Percentiles rank a stretch among this genome's conserved stretches.
Conservation (phyloP, 2,797 vertebrate genomes). For the Nyctibius grandis region DNA sequence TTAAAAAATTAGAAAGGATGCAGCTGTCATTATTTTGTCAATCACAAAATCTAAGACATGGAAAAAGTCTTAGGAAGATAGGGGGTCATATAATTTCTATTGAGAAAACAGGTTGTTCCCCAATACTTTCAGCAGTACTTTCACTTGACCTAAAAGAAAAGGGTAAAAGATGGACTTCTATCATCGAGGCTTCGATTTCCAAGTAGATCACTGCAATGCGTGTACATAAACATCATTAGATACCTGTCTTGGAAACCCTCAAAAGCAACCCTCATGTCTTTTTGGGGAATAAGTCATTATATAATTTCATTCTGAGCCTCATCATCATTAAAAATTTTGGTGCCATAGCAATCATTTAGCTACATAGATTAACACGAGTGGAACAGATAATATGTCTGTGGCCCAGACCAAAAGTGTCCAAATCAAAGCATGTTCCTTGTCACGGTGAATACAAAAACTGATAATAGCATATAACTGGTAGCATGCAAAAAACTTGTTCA, state of each 20-base stretch:
- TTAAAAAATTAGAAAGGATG: constrained; percentile 39
- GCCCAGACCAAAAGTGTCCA: background rate
- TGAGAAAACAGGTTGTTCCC: background rate
- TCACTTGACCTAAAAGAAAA: background rate
- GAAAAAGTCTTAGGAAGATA: background rate
- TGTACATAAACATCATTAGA: background rate
- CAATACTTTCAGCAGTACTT: background rate
- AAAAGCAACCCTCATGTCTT: background rate
- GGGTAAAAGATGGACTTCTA: background rate
- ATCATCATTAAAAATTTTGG: background rate
- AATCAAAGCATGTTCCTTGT: background rate
- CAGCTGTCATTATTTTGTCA: constrained; percentile 12
- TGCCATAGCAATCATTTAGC: background rate
- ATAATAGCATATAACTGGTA: background rate
- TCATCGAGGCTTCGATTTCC: background rate
- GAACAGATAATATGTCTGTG: background rate
- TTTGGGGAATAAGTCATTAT: background rate
- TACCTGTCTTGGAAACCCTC: background rate
- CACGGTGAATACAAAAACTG: background rate
- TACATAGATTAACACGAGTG: background rate
- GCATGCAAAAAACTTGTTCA: background rate
- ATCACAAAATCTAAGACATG: background rate
- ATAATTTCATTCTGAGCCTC: background rate
- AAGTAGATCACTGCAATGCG: background rate
- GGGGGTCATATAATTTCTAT: background rate